A percentile compares a stretch with the other conserved stretches of the same genome.
These are phyloP conservation scores for Eupsilia transversa DNA, from an alignment of 2,888 invertebrate genomes.

Conservation along the genomic window DNA sequence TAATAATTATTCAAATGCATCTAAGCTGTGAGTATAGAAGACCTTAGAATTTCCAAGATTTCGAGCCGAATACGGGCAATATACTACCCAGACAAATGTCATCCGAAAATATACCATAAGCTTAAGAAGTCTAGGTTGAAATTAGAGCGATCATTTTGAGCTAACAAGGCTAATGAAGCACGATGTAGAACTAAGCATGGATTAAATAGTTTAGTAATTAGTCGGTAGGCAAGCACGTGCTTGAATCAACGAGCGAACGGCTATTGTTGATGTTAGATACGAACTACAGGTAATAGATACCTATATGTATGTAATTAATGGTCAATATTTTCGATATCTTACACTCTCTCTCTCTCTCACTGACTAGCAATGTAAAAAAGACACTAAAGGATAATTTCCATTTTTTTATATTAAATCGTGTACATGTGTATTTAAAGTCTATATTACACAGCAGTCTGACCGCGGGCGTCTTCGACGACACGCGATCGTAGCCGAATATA, in stretches of 20 bases:
- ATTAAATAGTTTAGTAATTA: slow-evolving; percentile 60
- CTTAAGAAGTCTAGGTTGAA: slow-evolving; percentile 6
- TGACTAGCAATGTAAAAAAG: too few species aligned
- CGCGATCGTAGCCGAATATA: too few species aligned
- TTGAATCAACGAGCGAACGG: slow-evolving; percentile 19
- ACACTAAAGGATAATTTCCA: too few species aligned
- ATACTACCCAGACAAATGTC: slow-evolving; percentile 9
- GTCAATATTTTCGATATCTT: neutral
- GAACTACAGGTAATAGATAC: slow-evolving; percentile 1
- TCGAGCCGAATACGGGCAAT: slow-evolving; percentile 44
- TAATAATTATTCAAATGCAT: slow-evolving; percentile 66
- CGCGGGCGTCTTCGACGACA: too few species aligned
- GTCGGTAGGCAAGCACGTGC: slow-evolving; percentile 36
- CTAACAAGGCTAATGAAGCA: slow-evolving; percentile 48
- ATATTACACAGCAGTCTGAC: too few species aligned
- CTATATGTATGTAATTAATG: neutral
- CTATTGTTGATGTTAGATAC: slow-evolving; percentile 15
- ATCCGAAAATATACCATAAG: slow-evolving; percentile 37
- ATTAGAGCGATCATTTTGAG: slow-evolving; percentile 21
- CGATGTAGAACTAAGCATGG: slow-evolving; percentile 42
- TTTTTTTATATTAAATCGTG: too few species aligned
- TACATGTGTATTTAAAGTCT: too few species aligned
- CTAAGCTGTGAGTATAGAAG: slow-evolving; percentile 53
- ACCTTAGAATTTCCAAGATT: slow-evolving; percentile 62
- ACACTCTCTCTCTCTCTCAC: too few species aligned